Conservation (phyloP, 2,888 invertebrate genomes). For the Empis stercorea region DNA sequence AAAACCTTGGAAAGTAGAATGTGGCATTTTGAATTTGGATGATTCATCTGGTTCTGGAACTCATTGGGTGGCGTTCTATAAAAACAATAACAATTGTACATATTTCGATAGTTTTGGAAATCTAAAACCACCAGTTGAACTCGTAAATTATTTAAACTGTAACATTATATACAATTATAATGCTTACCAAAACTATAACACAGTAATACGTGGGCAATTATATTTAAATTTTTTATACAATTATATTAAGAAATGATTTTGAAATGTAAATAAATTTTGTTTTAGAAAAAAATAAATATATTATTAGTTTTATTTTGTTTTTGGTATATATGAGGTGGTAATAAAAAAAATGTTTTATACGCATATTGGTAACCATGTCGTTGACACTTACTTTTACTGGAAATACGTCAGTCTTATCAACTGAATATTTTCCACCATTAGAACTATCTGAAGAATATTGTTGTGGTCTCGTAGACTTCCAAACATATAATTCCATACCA, state of each 20-base stretch:
- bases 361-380: constrained; percentile 11
- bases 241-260: constrained; percentile 11
- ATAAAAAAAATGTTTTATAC: too few relatives aligned
- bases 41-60: too few relatives aligned
- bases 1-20: not conserved
- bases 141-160: constrained; percentile 16
- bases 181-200: constrained; percentile 16
- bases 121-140: constrained; percentile 19
- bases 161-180: constrained; percentile 18
- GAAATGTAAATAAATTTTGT: not conserved
- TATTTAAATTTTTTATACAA: constrained; percentile 18
- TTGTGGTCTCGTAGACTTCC: constrained; percentile 22
- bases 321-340: not conserved
- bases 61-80: too few relatives aligned
- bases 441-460: constrained; percentile 14
- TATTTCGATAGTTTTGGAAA: constrained; percentile 17
- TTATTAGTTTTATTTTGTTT: too few relatives aligned
- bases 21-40: not conserved
- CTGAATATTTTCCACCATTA: constrained; percentile 10
- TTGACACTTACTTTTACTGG: constrained; percentile 19
- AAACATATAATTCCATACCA: constrained; percentile 16
- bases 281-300: too few relatives aligned
- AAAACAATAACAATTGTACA: too few relatives aligned
- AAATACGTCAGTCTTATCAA: constrained; percentile 13
- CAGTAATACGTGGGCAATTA: constrained; percentile 20